A percentile compares a stretch with the other conserved stretches of the same genome.
These are phyloP conservation scores for Acleris literana DNA, from an alignment of 2,888 invertebrate species.

Conservation along the genomic window DNA sequence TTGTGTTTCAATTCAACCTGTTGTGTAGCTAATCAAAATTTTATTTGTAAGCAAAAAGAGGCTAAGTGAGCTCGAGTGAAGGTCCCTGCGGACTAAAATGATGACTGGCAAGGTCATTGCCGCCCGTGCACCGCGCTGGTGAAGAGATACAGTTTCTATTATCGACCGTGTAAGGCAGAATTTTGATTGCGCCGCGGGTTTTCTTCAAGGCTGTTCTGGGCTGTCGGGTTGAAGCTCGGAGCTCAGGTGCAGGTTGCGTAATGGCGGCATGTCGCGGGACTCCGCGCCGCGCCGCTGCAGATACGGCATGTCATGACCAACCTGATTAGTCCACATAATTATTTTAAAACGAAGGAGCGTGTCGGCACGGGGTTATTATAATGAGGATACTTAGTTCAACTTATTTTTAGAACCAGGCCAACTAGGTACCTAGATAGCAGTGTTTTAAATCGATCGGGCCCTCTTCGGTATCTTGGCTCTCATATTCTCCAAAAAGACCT, in stretches of 20 bases:
- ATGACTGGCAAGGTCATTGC: slow-evolving; percentile 70
- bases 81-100: slow-evolving; percentile 53
- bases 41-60: slow-evolving; percentile 26
- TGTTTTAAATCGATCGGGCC: too few species aligned
- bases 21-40: slow-evolving; percentile 30
- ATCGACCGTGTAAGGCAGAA: slow-evolving; percentile 52
- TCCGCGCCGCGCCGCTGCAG: background rate
- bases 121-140: slow-evolving; percentile 42
- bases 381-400: too few species aligned
- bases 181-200: slow-evolving; percentile 48
- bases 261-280: slow-evolving; percentile 13
- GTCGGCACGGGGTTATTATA: background rate
- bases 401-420: too few species aligned
- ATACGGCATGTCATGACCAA: slow-evolving; percentile 12
- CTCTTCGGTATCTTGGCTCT: too few species aligned
- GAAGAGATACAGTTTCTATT: slow-evolving; percentile 42
- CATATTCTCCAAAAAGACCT: too few species aligned
- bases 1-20: slow-evolving; percentile 41
- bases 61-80: slow-evolving; percentile 52
- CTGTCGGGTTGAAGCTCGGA: slow-evolving; percentile 47
- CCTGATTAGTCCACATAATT: background rate
- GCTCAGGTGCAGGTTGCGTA: slow-evolving; percentile 41
- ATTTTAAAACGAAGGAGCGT: background rate
- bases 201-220: slow-evolving; percentile 59
- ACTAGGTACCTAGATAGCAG: too few species aligned